Evolutionary conservation across 2,797 vertebrate species (phyloP).

Genomic region (Neosalanx taihuensis): DNA sequence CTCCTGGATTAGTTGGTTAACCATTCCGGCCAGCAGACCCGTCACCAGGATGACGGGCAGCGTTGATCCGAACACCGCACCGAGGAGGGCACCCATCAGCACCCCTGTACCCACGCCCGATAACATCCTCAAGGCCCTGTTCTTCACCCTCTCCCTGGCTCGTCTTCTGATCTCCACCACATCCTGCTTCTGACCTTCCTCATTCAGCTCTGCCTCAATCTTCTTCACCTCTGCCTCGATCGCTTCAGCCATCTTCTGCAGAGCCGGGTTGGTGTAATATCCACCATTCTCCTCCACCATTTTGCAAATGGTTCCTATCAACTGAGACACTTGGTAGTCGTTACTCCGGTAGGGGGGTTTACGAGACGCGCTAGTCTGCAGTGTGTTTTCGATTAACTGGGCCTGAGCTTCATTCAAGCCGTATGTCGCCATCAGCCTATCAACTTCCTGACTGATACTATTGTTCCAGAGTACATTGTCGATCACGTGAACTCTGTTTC

Average conservation of each 20-base stretch:
- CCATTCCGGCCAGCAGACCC: neutral
- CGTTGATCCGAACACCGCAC: neutral
- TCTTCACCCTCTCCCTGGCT: slow-evolving; percentile 11
- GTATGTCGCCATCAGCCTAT: neutral
- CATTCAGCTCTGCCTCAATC: slow-evolving; percentile 1
- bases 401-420: neutral
- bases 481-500: slow-evolving; percentile 18
- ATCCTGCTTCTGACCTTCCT: neutral
- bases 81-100: neutral
- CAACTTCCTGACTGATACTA: neutral
- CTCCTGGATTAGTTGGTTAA: neutral
- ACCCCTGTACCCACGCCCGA: neutral
- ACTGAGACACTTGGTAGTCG: neutral
- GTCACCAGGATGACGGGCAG: neutral
- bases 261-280: slow-evolving; percentile 9
- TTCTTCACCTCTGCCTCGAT: slow-evolving; percentile 11
- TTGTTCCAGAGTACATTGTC: slow-evolving; percentile 9
- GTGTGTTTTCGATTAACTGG: neutral
- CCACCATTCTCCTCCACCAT: slow-evolving; percentile 10
- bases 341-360: neutral
- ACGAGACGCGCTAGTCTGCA: neutral
- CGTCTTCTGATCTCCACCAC: neutral
- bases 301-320: slow-evolving; percentile 8
- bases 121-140: neutral
- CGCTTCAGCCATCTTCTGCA: neutral